These are phyloP conservation scores for Drosophila pullipes DNA, from an alignment of 2,888 invertebrate species.

Conservation along the genomic window DNA sequence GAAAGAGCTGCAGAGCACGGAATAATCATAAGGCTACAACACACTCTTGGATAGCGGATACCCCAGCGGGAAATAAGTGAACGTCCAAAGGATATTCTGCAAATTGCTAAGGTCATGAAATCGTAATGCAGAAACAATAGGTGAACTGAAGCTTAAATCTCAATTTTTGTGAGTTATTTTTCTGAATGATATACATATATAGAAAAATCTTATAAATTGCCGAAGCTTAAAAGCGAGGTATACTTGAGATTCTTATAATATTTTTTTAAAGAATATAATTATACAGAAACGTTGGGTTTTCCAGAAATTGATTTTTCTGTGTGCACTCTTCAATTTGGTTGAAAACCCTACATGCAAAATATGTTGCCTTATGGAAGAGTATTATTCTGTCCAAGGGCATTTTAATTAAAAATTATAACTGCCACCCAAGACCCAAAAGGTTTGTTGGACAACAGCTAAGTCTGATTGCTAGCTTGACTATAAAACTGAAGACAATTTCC, in stretches of 20 bases:
- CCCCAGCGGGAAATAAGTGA: neutral
- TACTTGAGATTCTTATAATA: neutral
- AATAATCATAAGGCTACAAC: constrained; percentile 34
- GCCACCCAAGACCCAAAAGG: neutral
- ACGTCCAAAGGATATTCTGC: constrained; percentile 3
- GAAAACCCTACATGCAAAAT: too few species aligned
- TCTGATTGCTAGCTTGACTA: neutral
- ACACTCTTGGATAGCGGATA: neutral
- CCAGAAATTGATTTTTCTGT: neutral
- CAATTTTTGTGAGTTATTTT: neutral
- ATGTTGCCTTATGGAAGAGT: neutral
- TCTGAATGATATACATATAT: neutral
- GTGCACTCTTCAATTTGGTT: neutral
- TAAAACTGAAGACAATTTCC: constrained; percentile 24
- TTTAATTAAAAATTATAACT: neutral
- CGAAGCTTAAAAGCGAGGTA: neutral
- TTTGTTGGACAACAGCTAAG: neutral
- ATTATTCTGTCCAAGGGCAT: constrained; percentile 5
- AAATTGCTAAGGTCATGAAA: neutral
- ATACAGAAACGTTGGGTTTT: too few species aligned
- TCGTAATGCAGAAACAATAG: neutral
- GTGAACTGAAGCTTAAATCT: neutral
- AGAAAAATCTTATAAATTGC: neutral
- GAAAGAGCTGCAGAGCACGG: constrained; percentile 17
- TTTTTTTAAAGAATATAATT: neutral